phyloP scores from a whole-genome alignment of 2,113 vertebrate species.

The Arizona elegans region DNA sequence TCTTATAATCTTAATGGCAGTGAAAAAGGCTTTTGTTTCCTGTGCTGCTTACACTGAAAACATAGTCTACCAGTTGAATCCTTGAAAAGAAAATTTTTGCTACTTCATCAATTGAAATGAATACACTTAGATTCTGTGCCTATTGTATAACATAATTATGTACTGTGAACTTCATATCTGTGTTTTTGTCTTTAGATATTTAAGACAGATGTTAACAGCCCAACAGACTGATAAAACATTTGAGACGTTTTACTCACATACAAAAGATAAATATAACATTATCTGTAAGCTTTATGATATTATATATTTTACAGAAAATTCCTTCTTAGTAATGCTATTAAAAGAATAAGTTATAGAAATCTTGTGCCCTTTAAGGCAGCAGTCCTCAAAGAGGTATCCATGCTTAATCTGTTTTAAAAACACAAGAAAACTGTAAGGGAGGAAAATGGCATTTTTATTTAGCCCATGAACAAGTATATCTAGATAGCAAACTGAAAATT shows the following conservation, averaged over 20 bases:
- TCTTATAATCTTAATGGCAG: conserved; percentile 7
- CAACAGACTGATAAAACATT: not conserved
- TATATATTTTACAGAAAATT: not conserved
- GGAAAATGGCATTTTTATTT: not conserved
- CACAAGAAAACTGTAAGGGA: not conserved
- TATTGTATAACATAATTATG: not conserved
- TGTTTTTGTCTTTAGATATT: not conserved
- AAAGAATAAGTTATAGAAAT: not conserved
- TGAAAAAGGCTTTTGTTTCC: conserved; percentile 13
- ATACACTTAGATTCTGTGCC: not conserved
- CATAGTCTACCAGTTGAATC: not conserved
- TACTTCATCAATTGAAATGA: conserved; percentile 20
- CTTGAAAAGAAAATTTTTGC: conserved; percentile 2
- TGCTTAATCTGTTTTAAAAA: not conserved
- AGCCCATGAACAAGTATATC: not conserved
- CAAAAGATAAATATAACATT: not conserved
- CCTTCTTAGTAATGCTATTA: not conserved
- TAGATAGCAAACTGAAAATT: not conserved
- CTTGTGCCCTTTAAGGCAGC: not conserved
- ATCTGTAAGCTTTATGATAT: not conserved
- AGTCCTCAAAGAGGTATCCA: not conserved
- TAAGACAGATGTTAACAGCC: not conserved
- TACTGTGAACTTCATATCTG: not conserved
- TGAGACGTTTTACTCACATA: not conserved
- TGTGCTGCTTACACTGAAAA: not conserved